Evolutionary conservation across 1,140 invertebrate species (phyloP).

Genomic region (Melitaea cinxia): DNA sequence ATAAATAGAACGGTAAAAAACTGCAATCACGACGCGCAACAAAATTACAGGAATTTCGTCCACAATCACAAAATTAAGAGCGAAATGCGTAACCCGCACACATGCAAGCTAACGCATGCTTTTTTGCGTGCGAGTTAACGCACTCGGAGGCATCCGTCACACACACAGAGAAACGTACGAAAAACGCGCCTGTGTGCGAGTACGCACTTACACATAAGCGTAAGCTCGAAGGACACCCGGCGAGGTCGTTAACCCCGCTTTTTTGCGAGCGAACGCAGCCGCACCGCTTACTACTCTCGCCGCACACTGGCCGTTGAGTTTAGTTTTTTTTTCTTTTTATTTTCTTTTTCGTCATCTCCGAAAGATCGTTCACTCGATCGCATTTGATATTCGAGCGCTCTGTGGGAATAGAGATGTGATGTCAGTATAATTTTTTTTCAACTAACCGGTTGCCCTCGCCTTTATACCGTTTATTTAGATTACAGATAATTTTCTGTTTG

Average conservation of each 20-base stretch:
- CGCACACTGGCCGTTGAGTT: slow-evolving; percentile 70
- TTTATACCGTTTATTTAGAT: slow-evolving; percentile 55
- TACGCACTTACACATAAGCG: slow-evolving; percentile 59
- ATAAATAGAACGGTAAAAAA: slow-evolving; percentile 43
- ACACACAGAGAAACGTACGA: slow-evolving; percentile 51
- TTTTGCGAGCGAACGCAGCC: slow-evolving; percentile 71
- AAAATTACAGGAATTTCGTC: slow-evolving; percentile 43
- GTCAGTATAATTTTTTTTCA: slow-evolving; percentile 62
- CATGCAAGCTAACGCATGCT: slow-evolving; percentile 30
- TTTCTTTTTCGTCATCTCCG: slow-evolving; percentile 47
- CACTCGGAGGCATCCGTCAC: slow-evolving; percentile 64
- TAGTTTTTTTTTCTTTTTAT: slow-evolving; percentile 56
- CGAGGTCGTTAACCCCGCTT: slow-evolving; percentile 71
- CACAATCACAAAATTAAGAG: slow-evolving; percentile 71
- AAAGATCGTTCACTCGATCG: slow-evolving; percentile 71
- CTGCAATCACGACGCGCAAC: slow-evolving; percentile 44
- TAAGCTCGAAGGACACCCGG: slow-evolving; percentile 73
- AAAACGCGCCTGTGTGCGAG: slow-evolving; percentile 49
- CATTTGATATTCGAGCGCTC: slow-evolving; percentile 46
- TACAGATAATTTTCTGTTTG: slow-evolving; percentile 41
- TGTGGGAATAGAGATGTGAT: slow-evolving; percentile 72
- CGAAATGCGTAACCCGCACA: slow-evolving; percentile 56
- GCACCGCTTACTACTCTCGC: slow-evolving; percentile 61
- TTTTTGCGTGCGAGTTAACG: slow-evolving; percentile 69
- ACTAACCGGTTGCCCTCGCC: slow-evolving; percentile 44